These are phyloP conservation scores for Ectropis crepuscularia DNA, from an alignment of 2,888 invertebrate species.

Conservation along the genomic window DNA sequence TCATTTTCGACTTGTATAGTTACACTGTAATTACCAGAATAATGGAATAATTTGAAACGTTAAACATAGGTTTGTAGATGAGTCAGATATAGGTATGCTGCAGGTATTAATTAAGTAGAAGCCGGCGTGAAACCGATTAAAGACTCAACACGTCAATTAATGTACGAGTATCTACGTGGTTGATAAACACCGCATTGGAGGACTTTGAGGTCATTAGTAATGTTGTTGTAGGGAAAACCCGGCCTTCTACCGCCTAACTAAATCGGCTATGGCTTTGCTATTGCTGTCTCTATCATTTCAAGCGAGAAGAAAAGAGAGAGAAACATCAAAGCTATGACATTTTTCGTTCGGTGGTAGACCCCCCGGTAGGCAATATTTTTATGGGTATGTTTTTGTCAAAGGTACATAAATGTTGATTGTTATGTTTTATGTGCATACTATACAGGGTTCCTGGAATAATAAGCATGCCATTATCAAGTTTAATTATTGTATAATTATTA, in stretches of 20 bases:
- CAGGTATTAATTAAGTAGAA: constrained; percentile 18
- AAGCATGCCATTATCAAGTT: too few relatives aligned
- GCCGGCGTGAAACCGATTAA: constrained; percentile 27
- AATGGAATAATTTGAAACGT: constrained; percentile 1
- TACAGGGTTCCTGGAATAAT: too few relatives aligned
- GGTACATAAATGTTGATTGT: too few relatives aligned
- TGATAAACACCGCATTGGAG: constrained; percentile 18
- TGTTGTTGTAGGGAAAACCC: constrained; percentile 28
- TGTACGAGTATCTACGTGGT: constrained; percentile 7
- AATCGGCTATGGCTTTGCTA: too few relatives aligned
- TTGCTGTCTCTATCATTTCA: too few relatives aligned
- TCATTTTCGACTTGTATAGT: constrained; percentile 1
- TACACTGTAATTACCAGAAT: not conserved
- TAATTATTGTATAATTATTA: too few relatives aligned
- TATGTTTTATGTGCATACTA: too few relatives aligned
- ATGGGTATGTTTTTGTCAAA: constrained; percentile 9
- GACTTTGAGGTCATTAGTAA: constrained; percentile 25
- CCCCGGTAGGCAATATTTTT: constrained; percentile 4
- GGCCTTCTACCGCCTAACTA: too few relatives aligned
- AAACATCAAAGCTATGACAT: too few relatives aligned
- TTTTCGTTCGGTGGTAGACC: too few relatives aligned
- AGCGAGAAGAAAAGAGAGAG: too few relatives aligned
- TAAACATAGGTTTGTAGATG: constrained; percentile 12
- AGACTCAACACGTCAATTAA: constrained; percentile 21
- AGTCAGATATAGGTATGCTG: not conserved